A percentile compares a stretch with the other conserved stretches of the same genome.
These are phyloP conservation scores for Heterohyrax brucei DNA, from an alignment of 2,797 vertebrate genomes.

Conservation along the genomic window DNA sequence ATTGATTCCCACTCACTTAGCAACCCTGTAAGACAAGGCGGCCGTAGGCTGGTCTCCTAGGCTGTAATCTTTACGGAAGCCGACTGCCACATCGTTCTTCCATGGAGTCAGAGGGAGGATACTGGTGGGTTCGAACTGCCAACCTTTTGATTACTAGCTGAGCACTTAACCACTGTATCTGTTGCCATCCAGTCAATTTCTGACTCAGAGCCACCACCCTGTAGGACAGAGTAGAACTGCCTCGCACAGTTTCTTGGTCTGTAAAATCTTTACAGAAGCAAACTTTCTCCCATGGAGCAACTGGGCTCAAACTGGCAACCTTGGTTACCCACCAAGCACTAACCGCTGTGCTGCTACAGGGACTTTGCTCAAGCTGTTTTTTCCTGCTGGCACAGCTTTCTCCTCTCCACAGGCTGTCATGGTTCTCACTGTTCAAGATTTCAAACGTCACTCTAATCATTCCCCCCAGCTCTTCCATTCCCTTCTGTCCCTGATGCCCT, in stretches of 20 bases:
- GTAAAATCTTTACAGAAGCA: too few species aligned
- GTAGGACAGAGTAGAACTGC: too few species aligned
- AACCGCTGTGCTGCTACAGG: rapidly evolving
- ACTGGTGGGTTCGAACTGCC: neutral
- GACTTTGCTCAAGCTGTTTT: neutral
- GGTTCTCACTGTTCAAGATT: neutral
- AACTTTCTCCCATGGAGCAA: neutral
- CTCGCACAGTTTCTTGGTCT: too few species aligned
- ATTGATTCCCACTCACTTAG: neutral
- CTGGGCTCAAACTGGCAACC: neutral
- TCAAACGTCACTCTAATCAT: neutral
- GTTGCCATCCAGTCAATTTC: too few species aligned
- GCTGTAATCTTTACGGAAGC: too few species aligned
- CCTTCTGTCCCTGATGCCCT: constrained; percentile 70
- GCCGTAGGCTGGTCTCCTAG: neutral
- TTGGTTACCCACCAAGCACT: neutral
- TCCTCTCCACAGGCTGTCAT: neutral
- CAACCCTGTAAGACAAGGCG: neutral
- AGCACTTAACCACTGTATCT: neutral
- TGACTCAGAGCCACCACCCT: too few species aligned
- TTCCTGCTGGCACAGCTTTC: neutral
- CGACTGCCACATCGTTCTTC: too few species aligned
- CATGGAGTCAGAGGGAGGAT: too few species aligned
- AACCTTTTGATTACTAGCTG: neutral
- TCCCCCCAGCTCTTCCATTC: constrained; percentile 73